These are phyloP conservation scores for Belonocnema kinseyi DNA, from an alignment of 1,140 invertebrate species.

Conservation along the genomic window DNA sequence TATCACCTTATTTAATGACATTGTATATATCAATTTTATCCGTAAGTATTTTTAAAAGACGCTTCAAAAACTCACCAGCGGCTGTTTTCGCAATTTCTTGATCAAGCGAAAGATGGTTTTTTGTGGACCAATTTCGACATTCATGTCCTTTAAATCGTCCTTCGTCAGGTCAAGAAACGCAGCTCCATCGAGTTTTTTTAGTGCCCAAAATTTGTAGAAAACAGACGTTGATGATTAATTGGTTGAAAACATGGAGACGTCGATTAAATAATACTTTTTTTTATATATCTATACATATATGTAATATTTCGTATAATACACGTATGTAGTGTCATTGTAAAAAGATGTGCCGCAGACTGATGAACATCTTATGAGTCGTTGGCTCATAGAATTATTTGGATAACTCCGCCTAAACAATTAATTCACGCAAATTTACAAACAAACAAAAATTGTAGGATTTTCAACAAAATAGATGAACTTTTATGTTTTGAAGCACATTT, in stretches of 20 bases:
- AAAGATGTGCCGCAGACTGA: background rate
- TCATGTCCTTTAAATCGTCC: background rate
- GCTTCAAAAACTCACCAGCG: background rate
- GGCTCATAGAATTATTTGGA: too few relatives aligned
- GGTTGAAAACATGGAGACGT: too few relatives aligned
- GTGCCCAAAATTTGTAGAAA: background rate
- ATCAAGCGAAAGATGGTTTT: background rate
- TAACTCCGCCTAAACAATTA: too few relatives aligned
- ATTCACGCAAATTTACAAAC: too few relatives aligned
- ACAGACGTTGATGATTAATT: too few relatives aligned
- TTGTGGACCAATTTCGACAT: background rate
- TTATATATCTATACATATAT: background rate
- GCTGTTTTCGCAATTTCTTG: background rate
- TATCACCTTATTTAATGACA: too few relatives aligned
- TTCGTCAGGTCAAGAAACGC: background rate
- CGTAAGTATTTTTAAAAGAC: background rate
- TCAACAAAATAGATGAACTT: too few relatives aligned
- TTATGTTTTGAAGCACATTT: too few relatives aligned
- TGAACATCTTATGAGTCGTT: background rate
- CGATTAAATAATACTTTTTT: background rate
- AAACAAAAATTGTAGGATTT: too few relatives aligned
- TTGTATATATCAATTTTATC: too few relatives aligned
- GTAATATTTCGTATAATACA: background rate
- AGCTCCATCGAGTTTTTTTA: background rate
- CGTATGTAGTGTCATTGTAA: background rate